Conservation (phyloP, 1,140 invertebrate genomes). For the Caenorhabditis brenneri region DNA sequence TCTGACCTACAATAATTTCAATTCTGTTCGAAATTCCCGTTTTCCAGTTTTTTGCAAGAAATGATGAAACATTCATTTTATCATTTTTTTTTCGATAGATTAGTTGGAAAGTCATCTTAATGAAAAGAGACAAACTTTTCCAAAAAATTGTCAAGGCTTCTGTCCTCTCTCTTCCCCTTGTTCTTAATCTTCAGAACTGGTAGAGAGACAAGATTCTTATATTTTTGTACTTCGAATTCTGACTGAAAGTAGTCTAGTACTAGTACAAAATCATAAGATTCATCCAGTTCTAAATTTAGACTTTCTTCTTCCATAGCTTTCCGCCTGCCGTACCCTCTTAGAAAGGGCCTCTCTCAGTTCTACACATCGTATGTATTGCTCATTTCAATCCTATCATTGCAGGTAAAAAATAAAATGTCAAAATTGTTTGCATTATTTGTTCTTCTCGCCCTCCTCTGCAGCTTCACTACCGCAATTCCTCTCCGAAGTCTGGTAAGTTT, state of each 20-base stretch:
- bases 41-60: not conserved
- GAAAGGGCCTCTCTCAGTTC: not conserved
- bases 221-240: not conserved
- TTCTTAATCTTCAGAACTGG: too few species aligned
- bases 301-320: not conserved
- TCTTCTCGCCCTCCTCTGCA: not conserved
- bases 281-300: too few species aligned
- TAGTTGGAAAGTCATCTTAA: too few species aligned
- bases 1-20: too few species aligned
- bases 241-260: too few species aligned
- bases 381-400: not conserved
- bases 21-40: too few species aligned
- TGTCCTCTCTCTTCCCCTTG: too few species aligned
- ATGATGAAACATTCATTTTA: not conserved
- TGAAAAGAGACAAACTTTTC: too few species aligned
- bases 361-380: not conserved
- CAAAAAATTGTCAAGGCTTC: too few species aligned
- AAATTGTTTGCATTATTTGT: not conserved
- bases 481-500: conserved; percentile 11
- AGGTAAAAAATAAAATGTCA: not conserved
- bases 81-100: too few species aligned
- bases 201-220: too few species aligned
- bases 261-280: too few species aligned
- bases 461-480: not conserved
- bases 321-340: not conserved